phyloP scores from a whole-genome alignment of 2,797 vertebrate species.

The Neosilurus hyrtlii region DNA sequence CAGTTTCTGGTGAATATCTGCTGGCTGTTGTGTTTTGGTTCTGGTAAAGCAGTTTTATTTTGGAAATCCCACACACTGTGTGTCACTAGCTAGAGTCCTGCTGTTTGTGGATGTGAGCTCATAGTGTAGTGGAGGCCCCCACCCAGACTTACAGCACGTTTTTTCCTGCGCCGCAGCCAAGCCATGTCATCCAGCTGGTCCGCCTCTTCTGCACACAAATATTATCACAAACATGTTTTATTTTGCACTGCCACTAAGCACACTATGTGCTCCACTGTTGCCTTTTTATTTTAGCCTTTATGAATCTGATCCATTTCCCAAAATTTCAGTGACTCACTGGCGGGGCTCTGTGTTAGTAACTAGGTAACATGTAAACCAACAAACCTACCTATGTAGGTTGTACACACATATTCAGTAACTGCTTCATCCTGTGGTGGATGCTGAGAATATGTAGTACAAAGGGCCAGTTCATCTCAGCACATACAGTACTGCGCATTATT shows the following conservation, averaged over 20 bases:
- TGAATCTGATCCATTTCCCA: neutral
- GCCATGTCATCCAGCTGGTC: slow-evolving; percentile 80
- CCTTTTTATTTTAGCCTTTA: neutral
- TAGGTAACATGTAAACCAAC: slow-evolving; percentile 5
- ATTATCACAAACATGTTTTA: slow-evolving; percentile 3
- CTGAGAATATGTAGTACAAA: slow-evolving; percentile 2
- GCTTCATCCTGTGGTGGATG: neutral
- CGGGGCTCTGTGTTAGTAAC: neutral
- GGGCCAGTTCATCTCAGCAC: neutral
- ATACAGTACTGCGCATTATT: neutral
- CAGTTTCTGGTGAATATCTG: neutral
- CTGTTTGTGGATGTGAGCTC: neutral
- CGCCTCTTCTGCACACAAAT: slow-evolving; percentile 44
- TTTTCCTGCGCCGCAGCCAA: slow-evolving; percentile 88
- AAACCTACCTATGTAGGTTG: neutral
- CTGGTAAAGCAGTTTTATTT: neutral
- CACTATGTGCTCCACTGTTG: neutral
- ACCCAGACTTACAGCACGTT: slow-evolving; percentile 83
- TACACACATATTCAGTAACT: neutral
- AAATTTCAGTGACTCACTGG: neutral
- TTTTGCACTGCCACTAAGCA: neutral
- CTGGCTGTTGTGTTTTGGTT: neutral
- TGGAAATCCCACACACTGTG: neutral
- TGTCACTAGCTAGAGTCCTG: neutral
- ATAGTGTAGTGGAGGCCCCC: slow-evolving; percentile 26